Conservation (phyloP, 1,140 invertebrate genomes). For the Pectinophora gossypiella region DNA sequence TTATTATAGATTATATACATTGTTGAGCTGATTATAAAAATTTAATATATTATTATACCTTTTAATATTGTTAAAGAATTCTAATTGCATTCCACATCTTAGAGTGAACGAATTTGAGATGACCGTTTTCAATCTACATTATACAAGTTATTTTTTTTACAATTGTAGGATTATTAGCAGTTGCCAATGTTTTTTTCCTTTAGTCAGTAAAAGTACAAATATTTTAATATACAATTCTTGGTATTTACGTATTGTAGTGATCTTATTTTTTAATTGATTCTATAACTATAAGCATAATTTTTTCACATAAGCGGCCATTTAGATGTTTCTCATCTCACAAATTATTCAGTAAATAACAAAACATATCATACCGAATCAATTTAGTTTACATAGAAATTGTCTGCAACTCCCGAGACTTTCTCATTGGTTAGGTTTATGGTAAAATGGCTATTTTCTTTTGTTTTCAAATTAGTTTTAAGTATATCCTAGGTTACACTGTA, state of each 20-base stretch:
- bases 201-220: slow-evolving; percentile 78
- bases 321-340: slow-evolving; percentile 57
- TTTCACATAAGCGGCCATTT: slow-evolving; percentile 63
- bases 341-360: slow-evolving; percentile 68
- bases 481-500: slow-evolving; percentile 58
- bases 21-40: slow-evolving; percentile 77
- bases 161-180: slow-evolving; percentile 74
- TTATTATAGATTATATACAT: slow-evolving; percentile 77
- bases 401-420: slow-evolving; percentile 50
- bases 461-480: slow-evolving; percentile 71
- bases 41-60: slow-evolving; percentile 78
- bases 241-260: slow-evolving; percentile 76
- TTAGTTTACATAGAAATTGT: slow-evolving; percentile 45
- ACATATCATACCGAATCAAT: slow-evolving; percentile 70
- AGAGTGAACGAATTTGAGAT: slow-evolving; percentile 74
- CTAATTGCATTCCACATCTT: slow-evolving; percentile 76
- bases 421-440: slow-evolving; percentile 42
- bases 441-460: slow-evolving; percentile 60
- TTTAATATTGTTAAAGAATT: slow-evolving; percentile 77
- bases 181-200: slow-evolving; percentile 76
- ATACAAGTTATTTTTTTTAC: slow-evolving; percentile 75
- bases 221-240: slow-evolving; percentile 76
- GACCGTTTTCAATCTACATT: slow-evolving; percentile 74
- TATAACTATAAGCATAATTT: slow-evolving; percentile 74
- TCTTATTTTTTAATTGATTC: slow-evolving; percentile 70